Percentiles rank a stretch among this genome's conserved stretches.
These are phyloP conservation scores for Caranx melampygus DNA, from an alignment of 2,113 vertebrate genomes.

Conservation along the genomic window DNA sequence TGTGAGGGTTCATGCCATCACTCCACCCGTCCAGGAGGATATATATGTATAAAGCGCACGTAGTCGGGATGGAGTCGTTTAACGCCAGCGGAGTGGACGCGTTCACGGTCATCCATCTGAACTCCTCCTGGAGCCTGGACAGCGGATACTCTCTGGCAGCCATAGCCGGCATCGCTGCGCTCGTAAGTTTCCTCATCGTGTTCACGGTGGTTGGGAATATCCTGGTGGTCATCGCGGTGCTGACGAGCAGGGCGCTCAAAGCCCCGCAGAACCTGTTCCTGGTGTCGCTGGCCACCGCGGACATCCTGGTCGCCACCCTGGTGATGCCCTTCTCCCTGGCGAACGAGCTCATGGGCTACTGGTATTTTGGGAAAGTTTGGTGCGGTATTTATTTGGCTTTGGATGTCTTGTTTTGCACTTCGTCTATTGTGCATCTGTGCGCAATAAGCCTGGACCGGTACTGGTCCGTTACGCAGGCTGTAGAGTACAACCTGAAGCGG, in stretches of 20 bases:
- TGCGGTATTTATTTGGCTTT: slow-evolving; percentile 93
- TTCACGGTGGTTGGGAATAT: slow-evolving; percentile 93
- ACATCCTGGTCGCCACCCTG: slow-evolving; percentile 94
- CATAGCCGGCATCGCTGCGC: slow-evolving; percentile 85
- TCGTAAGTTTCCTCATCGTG: slow-evolving; percentile 91
- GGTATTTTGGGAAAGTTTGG: slow-evolving; percentile 95
- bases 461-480: slow-evolving; percentile 94
- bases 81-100: slow-evolving; percentile 80
- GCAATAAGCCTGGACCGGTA: slow-evolving; percentile 96
- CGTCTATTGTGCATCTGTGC: slow-evolving; percentile 94
- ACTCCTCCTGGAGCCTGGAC: slow-evolving; percentile 78
- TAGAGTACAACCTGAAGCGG: slow-evolving; percentile 94
- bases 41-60: slow-evolving; percentile 2
- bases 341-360: slow-evolving; percentile 95
- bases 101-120: slow-evolving; percentile 80
- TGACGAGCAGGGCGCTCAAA: slow-evolving; percentile 91
- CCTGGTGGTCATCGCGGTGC: slow-evolving; percentile 92
- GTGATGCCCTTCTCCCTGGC: slow-evolving; percentile 97
- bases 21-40: slow-evolving; percentile 21
- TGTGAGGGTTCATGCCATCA: slow-evolving; percentile 28
- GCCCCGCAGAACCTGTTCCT: slow-evolving; percentile 95
- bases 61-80: slow-evolving; percentile 79
- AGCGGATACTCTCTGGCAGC: slow-evolving; percentile 87
- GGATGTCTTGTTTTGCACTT: slow-evolving; percentile 95
- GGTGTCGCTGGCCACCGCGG: slow-evolving; percentile 93